Evolutionary conservation across 2,888 invertebrate species (phyloP).

Genomic region (Notodonta ziczac): DNA sequence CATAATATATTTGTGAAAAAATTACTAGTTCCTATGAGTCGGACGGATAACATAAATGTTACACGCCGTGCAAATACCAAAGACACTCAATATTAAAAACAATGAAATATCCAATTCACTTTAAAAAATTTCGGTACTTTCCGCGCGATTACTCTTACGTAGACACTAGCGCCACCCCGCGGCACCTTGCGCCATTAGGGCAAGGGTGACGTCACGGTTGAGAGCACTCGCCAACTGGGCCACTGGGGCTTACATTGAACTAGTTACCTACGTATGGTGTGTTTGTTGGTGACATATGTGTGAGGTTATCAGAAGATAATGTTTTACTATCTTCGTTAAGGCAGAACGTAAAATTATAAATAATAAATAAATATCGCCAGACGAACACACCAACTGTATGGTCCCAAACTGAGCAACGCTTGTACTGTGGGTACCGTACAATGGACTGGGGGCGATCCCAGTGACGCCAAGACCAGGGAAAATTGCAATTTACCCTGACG

Average conservation of each 20-base stretch:
- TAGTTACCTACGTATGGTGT: slow-evolving; percentile 32
- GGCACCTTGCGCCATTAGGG: slow-evolving; percentile 56
- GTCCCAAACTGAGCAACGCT: too few species aligned
- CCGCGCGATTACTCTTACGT: slow-evolving; percentile 15
- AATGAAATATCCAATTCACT: neutral
- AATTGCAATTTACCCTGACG: too few species aligned
- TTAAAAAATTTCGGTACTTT: neutral
- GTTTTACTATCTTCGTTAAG: slow-evolving; percentile 8
- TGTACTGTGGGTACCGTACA: too few species aligned
- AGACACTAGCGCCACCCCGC: slow-evolving; percentile 26
- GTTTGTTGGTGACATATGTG: neutral
- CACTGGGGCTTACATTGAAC: slow-evolving; percentile 55
- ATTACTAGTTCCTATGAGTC: too few species aligned
- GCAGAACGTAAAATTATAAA: too few species aligned
- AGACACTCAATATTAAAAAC: neutral
- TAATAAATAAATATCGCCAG: too few species aligned
- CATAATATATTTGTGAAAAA: too few species aligned
- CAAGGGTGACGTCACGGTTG: slow-evolving; percentile 63
- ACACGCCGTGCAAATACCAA: neutral
- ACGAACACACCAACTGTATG: too few species aligned
- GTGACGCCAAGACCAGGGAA: too few species aligned
- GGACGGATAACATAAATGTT: neutral
- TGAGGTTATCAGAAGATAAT: neutral
- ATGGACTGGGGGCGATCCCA: too few species aligned
- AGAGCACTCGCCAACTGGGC: slow-evolving; percentile 69